Evolutionary conservation across 1,140 invertebrate genomes (phyloP).

Genomic region (Ceratitis capitata): DNA sequence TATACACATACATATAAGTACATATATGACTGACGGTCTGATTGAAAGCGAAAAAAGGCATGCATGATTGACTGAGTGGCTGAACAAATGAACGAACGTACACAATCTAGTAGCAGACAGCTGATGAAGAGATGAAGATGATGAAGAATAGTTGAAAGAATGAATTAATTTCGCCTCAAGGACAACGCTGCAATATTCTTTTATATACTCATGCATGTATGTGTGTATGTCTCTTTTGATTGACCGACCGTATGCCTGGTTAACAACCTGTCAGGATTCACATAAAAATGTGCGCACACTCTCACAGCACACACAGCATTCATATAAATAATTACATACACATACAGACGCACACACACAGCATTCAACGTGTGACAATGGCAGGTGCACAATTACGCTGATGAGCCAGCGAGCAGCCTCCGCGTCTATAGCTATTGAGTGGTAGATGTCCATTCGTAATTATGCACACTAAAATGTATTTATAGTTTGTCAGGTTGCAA

Average conservation of each 20-base stretch:
- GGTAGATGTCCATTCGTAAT: not conserved
- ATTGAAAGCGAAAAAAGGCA: too few relatives aligned
- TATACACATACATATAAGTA: not conserved
- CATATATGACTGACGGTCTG: too few relatives aligned
- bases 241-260: not conserved
- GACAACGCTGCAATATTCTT: not conserved
- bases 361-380: too few relatives aligned
- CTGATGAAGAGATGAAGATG: not conserved
- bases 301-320: not conserved
- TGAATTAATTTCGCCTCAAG: constrained; percentile 23
- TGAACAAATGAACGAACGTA: too few relatives aligned
- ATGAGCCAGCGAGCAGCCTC: too few relatives aligned
- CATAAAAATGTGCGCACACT: not conserved
- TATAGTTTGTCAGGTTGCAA: not conserved
- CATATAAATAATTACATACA: not conserved
- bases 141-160: not conserved
- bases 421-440: not conserved
- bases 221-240: not conserved
- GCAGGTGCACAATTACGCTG: not conserved
- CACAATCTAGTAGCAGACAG: too few relatives aligned
- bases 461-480: not conserved
- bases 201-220: not conserved
- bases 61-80: too few relatives aligned
- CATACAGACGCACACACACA: too few relatives aligned
- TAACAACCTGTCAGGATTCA: not conserved